Base-by-base conservation (phyloP, 1,140 invertebrate genomes). In the Drosophila athabasca region DNA sequence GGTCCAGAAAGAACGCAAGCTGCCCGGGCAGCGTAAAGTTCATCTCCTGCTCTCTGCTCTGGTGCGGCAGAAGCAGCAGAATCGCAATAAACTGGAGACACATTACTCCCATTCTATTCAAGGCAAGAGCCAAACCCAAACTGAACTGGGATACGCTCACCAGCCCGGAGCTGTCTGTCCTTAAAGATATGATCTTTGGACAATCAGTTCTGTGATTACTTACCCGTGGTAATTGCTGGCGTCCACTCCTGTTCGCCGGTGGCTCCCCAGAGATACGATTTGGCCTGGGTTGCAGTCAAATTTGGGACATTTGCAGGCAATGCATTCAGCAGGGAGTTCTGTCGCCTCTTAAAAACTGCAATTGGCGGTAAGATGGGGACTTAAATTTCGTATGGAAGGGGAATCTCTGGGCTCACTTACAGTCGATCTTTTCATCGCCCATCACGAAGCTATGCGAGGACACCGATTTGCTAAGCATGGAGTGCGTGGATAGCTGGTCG, bases 171-270 rank as follows among this genome's bases (percentile, higher is more conserved):
- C 6, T 11, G 5, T 8, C 22, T 44, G 39, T 7, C 48, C 24
- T 15, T 17, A 7, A 39, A 35, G 77, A 84, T 85, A 67, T 52
- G 13, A 81, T 87, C 68, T 81, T 49, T 26, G 41, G 35, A 65
- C n/a, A 58, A 39, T 46, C 24, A 55, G 57, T 52, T 44, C 39
- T 19, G n/a, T 13, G 43, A 31, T 66, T 73, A 92, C 90, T 92
- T 91, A 97, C 97, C 97, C 92, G 97, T 98, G 3, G 97, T 98
- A 31, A 98, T 93, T 19, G 97, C 97, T n/a, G 97, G 97, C 6
- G 97, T 98, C 97, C 97, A 98, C 90, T 98, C 97, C 91, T 98
- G 97, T 92, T 98, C 97, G 17, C 97, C 97, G 5, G 96, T 98
- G 3, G 96, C 96, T 49, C 97, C 97, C 97, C 97, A 98, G 7